These are phyloP conservation scores for Cottoperca gobio DNA, from an alignment of 2,797 vertebrate genomes.

Conservation along the genomic window DNA sequence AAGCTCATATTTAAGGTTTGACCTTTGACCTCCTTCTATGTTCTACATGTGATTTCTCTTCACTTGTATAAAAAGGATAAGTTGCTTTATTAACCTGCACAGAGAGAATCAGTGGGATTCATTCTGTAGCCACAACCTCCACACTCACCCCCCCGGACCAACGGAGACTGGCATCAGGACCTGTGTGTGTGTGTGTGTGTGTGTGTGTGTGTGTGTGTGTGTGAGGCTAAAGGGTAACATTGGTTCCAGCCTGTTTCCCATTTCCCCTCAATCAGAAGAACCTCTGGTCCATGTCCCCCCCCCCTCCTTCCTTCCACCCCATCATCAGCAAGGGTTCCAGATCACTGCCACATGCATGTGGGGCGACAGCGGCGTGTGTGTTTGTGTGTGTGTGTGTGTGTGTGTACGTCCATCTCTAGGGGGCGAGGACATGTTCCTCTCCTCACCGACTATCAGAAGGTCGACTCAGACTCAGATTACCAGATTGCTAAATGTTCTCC, in stretches of 20 bases:
- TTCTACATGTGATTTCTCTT: conserved; percentile 9
- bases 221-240: conserved; percentile 58
- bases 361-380: no score
- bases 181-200: conserved; percentile 24
- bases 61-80: no score
- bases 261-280: conserved; percentile 80
- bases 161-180: conserved; percentile 52
- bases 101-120: no score
- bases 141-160: conserved; percentile 36
- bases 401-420: conserved; percentile 48
- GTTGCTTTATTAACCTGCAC: no score
- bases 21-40: conserved; percentile 9
- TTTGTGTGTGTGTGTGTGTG: conserved; percentile 30
- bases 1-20: conserved; percentile 12
- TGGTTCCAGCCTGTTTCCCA: conserved; percentile 78
- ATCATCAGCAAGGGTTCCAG: conserved; percentile 68
- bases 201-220: conserved; percentile 29
- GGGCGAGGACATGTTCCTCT: conserved; percentile 74
- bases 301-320: conserved; percentile 59
- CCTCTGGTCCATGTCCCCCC: conserved; percentile 75
- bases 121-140: conserved; percentile 43
- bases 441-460: conserved; percentile 63
- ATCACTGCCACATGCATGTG: conserved; percentile 80
- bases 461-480: conserved; percentile 73
- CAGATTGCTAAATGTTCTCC: conserved; percentile 71